Percentiles rank a stretch among this genome's conserved stretches.
Evolutionary conservation across 2,888 invertebrate species (phyloP).

Genomic region (Leucophenga montana): DNA sequence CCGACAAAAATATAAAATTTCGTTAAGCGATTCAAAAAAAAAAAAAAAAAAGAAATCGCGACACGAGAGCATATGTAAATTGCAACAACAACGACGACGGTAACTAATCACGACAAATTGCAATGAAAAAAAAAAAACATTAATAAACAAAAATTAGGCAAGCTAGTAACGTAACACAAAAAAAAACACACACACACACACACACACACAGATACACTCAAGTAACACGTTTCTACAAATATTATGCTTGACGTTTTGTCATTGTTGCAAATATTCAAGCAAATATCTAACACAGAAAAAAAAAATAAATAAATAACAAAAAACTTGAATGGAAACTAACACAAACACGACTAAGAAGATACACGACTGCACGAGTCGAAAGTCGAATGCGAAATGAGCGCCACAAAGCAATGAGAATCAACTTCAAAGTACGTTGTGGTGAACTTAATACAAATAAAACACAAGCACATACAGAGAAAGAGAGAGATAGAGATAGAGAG

Average conservation of each 20-base stretch:
- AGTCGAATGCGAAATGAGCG: slow-evolving; percentile 64
- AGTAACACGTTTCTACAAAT: not conserved
- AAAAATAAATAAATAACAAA: slow-evolving; percentile 14
- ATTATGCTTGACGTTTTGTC: too few species aligned
- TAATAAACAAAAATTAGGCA: not conserved
- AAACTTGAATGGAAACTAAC: slow-evolving; percentile 13
- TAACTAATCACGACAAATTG: not conserved
- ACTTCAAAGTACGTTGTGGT: not conserved
- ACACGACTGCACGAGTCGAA: slow-evolving; percentile 57
- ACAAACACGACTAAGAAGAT: not conserved
- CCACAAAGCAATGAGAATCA: not conserved
- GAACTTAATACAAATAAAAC: too few species aligned
- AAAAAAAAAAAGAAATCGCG: too few species aligned
- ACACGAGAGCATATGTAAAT: not conserved
- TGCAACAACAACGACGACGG: not conserved
- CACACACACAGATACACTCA: not conserved
- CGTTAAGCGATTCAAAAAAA: too few species aligned
- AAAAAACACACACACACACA: not conserved
- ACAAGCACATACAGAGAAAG: too few species aligned
- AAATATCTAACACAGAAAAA: slow-evolving; percentile 1
- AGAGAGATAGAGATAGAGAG: too few species aligned
- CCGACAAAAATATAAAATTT: not conserved
- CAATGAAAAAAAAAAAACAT: not conserved
- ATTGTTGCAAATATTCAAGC: too few species aligned
- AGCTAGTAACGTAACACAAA: slow-evolving; percentile 22